These are phyloP conservation scores for Malaclemys terrapin DNA, from an alignment of 2,113 vertebrate genomes.

Conservation along the genomic window DNA sequence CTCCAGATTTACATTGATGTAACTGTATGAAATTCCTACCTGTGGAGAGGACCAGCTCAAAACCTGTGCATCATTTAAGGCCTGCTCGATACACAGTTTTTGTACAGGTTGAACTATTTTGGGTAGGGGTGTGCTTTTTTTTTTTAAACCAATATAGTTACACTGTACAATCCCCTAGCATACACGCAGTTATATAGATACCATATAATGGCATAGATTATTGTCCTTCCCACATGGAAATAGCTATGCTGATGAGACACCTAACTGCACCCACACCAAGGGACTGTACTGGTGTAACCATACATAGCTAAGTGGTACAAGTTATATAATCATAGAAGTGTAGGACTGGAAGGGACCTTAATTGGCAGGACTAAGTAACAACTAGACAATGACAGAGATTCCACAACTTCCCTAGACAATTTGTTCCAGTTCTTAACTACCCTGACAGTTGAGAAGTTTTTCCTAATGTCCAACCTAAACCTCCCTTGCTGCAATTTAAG, in stretches of 20 bases:
- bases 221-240: neutral
- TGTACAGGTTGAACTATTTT: neutral
- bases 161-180: neutral
- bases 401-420: neutral
- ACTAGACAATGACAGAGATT: neutral
- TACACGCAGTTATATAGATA: neutral
- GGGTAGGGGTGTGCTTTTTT: neutral
- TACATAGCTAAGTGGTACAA: neutral
- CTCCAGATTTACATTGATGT: accelerated
- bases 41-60: neutral
- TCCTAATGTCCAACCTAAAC: neutral
- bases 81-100: neutral
- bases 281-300: neutral
- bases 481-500: neutral
- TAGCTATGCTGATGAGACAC: neutral
- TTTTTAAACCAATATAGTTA: neutral
- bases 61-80: neutral
- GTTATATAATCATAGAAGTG: neutral
- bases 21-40: neutral
- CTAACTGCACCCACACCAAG: neutral
- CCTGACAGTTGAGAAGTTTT: neutral
- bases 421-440: neutral
- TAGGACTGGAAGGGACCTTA: too few relatives aligned
- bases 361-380: neutral
- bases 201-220: neutral